Evolutionary conservation across 2,888 invertebrate species (phyloP).

Genomic region (Luperina nickerlii): DNA sequence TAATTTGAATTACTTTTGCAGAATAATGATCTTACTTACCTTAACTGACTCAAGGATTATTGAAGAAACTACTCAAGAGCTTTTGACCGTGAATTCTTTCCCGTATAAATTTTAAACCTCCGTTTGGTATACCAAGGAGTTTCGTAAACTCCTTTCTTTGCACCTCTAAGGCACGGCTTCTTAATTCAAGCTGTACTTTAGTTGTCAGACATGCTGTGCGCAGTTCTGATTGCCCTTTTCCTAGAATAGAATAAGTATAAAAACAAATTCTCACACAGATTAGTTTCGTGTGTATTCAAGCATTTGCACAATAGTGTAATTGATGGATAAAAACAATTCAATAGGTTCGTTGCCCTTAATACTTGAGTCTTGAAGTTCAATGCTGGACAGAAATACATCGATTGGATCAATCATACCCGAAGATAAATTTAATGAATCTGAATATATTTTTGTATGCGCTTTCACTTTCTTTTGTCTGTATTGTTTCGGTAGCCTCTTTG

Average conservation of each 20-base stretch:
- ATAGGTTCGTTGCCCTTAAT: conserved; percentile 62
- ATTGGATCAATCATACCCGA: conserved; percentile 62
- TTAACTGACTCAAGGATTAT: neutral
- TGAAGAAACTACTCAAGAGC: neutral
- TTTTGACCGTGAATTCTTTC: neutral
- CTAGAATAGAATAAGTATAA: neutral
- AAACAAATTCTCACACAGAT: conserved; percentile 20
- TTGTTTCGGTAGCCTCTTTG: conserved; percentile 21
- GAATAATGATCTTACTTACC: conserved; percentile 17
- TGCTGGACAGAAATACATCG: conserved; percentile 58
- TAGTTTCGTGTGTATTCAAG: conserved; percentile 35
- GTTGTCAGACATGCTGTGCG: neutral
- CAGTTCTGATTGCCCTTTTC: neutral
- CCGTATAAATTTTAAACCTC: neutral
- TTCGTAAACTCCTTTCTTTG: neutral
- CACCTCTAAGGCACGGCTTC: neutral
- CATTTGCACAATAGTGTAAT: conserved; percentile 47
- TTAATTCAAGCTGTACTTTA: neutral
- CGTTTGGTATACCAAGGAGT: neutral
- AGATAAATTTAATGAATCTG: conserved; percentile 49
- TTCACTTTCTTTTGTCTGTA: conserved; percentile 49
- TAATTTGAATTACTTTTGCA: conserved; percentile 13
- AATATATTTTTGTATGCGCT: conserved; percentile 14
- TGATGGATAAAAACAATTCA: conserved; percentile 56
- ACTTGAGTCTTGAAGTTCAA: conserved; percentile 62